phyloP scores from a whole-genome alignment of 2,797 vertebrate genomes.

The Coregonus ussuriensis region DNA sequence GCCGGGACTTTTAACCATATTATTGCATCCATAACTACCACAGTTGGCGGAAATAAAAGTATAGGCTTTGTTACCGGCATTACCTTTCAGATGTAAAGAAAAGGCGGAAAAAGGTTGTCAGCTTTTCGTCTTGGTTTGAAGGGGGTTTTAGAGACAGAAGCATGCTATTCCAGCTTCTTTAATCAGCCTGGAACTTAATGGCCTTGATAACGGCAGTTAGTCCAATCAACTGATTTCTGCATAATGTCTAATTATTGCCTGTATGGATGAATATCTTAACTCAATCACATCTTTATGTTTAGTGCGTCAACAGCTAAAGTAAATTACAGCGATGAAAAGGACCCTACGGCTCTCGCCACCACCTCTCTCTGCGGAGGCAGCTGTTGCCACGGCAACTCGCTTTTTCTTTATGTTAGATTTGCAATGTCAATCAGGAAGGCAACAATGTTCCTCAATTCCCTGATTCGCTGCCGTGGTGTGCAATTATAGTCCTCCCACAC shows the following conservation, averaged over 20 bases:
- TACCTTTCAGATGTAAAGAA: no score
- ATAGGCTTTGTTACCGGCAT: no score
- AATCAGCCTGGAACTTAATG: slow-evolving; percentile 19
- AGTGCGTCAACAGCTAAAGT: neutral
- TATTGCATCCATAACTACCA: no score
- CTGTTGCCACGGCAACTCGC: slow-evolving; percentile 53
- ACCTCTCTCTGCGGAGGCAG: slow-evolving; percentile 6
- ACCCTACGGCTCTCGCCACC: neutral
- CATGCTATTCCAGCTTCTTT: neutral
- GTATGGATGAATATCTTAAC: slow-evolving; percentile 32
- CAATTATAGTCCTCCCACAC: slow-evolving; percentile 49
- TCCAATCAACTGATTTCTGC: slow-evolving; percentile 31
- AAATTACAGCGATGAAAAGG: slow-evolving; percentile 16
- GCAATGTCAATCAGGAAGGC: slow-evolving; percentile 41
- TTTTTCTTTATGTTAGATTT: slow-evolving; percentile 37
- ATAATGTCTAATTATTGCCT: slow-evolving; percentile 15
- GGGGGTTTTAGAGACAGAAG: neutral
- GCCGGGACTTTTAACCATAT: no score
- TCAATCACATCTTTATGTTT: slow-evolving; percentile 15
- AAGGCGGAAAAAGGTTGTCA: no score
- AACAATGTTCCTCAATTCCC: slow-evolving; percentile 39
- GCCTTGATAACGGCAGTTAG: slow-evolving; percentile 19
- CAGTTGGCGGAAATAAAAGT: no score
- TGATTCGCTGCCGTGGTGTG: slow-evolving; percentile 31
- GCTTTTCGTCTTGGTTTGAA: no score